Conservation (phyloP, 2,888 invertebrate genomes). For the Apantesis nais region DNA sequence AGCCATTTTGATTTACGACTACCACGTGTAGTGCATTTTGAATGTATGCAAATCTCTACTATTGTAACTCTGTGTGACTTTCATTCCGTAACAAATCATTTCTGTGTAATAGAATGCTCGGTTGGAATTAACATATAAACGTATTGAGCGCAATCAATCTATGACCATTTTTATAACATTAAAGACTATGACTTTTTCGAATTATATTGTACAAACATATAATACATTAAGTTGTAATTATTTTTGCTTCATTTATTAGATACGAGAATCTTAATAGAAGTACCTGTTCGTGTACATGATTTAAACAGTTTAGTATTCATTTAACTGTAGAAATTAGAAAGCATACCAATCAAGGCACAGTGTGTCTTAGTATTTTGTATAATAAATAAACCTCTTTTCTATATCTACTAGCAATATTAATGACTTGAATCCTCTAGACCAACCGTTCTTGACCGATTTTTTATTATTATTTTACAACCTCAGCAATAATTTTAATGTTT, state of each 20-base stretch:
- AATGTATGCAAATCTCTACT: slow-evolving; percentile 22
- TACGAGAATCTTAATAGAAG: no score
- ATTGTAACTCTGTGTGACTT: slow-evolving; percentile 20
- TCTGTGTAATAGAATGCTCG: slow-evolving; percentile 20
- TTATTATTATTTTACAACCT: slow-evolving; percentile 42
- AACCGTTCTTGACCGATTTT: slow-evolving; percentile 24
- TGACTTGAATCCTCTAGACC: background rate
- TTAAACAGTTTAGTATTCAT: background rate
- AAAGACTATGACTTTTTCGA: no score
- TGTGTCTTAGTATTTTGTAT: background rate
- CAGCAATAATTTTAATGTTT: slow-evolving; percentile 31
- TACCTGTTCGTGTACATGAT: background rate
- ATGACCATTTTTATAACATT: slow-evolving; percentile 7
- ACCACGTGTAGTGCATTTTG: slow-evolving; percentile 24
- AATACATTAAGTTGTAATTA: no score
- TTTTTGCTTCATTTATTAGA: no score
- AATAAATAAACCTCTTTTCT: background rate
- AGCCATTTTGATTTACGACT: slow-evolving; percentile 19
- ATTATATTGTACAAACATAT: no score
- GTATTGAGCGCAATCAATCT: slow-evolving; percentile 15
- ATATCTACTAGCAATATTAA: slow-evolving; percentile 13
- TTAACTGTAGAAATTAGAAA: background rate
- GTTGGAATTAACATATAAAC: slow-evolving; percentile 20
- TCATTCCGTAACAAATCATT: slow-evolving; percentile 24
- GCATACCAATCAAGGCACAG: no score